Evolutionary conservation across 2,797 vertebrate genomes (phyloP), one percentile per base, ranked within the genome.

Genomic region (Oceanodroma leucorhoa): DNA sequence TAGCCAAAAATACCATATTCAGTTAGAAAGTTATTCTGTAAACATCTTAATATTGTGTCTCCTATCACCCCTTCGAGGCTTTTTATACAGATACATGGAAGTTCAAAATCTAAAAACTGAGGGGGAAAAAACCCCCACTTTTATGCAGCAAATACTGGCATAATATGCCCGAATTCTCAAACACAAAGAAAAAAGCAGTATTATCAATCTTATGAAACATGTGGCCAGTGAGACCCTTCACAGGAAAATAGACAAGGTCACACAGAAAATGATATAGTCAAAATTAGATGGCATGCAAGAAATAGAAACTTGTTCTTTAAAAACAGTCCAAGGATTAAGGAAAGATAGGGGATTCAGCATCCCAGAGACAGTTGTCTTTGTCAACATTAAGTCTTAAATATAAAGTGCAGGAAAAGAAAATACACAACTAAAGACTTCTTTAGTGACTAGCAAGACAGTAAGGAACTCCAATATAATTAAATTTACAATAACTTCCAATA

Each of bases 51-150:
- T 51, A 57, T 12, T 50, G 8, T 30, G 3, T 13, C 15, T 65
- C 5, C 16, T n/a, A 61, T 23, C 32, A 73, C 9, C 4, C 3
- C 7, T 60, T 50, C 19, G 34, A 21, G 10, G 21, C 6, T 51
- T 62, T 73, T 75, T 10, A 65, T 21, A 73, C 14, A 73, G 60
- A 60, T 9, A 46, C 2, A 65, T 2, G 4, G 15, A 87, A 65
- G 29, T 72, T 65, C 24, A 94, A 65, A 48, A 81, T 29, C 9
- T 57, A 73, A 83, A 80, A 70, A 32, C 14, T n/a, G 5, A 65
- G 11, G 5, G 6, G 2, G 43, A 62, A 45, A 54, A 48, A 5
- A 0, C 18, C 0, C 7, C 1, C 12, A 16, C 4, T 50, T 83
- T 16, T 40, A 27, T 38, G 9, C n/a, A 79, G 32, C 11, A 76